Percentiles rank a stretch among this genome's conserved stretches.
Conservation (phyloP, 2,797 vertebrate genomes). For the Melanotaenia nigrans region DNA sequence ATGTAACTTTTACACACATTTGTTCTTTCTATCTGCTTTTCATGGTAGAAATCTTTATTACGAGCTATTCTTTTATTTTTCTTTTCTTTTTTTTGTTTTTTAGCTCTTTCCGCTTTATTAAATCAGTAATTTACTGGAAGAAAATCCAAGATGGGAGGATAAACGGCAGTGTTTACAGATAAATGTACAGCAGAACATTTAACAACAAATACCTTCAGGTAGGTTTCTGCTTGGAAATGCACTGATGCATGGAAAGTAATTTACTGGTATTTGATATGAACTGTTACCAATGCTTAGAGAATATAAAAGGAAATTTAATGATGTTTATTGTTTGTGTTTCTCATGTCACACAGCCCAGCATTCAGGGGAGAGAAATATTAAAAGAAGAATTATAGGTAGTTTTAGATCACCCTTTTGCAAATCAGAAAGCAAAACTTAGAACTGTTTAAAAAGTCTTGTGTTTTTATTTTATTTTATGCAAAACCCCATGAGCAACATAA, state of each 20-base stretch:
- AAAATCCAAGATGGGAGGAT: background rate
- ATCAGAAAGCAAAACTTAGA: too few relatives aligned
- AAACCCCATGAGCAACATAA: too few relatives aligned
- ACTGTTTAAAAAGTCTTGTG: too few relatives aligned
- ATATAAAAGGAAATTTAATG: background rate
- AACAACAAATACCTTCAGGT: background rate
- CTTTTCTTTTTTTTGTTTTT: too few relatives aligned
- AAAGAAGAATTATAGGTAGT: too few relatives aligned
- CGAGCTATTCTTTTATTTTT: background rate
- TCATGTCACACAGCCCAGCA: background rate
- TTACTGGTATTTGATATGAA: background rate
- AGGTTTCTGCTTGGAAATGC: background rate
- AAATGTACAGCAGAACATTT: background rate
- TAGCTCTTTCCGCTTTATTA: background rate
- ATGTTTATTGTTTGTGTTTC: too few relatives aligned
- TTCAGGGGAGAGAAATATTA: background rate
- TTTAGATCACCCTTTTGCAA: too few relatives aligned
- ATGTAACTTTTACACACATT: background rate
- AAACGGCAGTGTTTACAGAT: background rate
- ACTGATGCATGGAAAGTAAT: background rate
- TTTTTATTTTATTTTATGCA: too few relatives aligned
- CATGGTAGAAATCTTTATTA: background rate
- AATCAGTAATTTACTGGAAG: background rate
- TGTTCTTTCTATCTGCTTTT: background rate
- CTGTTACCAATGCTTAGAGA: background rate